Evolutionary conservation across 2,113 vertebrate species (phyloP).

Genomic region (Myodes glareolus): DNA sequence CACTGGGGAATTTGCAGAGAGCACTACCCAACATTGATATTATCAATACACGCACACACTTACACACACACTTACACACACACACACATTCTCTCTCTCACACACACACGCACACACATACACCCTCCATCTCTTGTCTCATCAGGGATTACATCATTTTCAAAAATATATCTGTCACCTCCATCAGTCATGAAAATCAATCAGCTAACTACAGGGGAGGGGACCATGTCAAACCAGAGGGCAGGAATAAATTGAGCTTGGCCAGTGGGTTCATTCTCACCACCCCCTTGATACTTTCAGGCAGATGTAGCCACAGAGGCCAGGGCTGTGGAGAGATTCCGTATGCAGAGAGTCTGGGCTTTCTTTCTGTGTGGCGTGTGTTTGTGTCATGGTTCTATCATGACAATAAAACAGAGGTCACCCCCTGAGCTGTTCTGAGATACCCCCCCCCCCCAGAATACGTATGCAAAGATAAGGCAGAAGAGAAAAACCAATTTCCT

Average conservation of each 20-base stretch:
- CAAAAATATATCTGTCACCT: slow-evolving; percentile 40
- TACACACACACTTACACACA: background rate
- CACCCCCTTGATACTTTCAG: background rate
- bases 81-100: too few species aligned
- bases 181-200: slow-evolving; percentile 56
- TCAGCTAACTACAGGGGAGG: background rate
- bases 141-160: slow-evolving; percentile 29
- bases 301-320: background rate
- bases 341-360: background rate
- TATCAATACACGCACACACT: background rate
- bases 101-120: background rate
- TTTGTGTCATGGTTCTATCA: slow-evolving; percentile 61
- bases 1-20: background rate
- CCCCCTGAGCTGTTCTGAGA: slow-evolving; percentile 26
- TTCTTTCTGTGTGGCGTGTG: background rate
- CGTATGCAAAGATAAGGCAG: slow-evolving; percentile 61
- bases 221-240: background rate
- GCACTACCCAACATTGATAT: background rate
- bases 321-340: background rate
- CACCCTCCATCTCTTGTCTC: background rate
- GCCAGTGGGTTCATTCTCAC: slow-evolving; percentile 1
- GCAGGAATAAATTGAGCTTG: slow-evolving; percentile 40
- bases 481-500: slow-evolving; percentile 70
- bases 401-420: slow-evolving; percentile 4
- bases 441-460: slow-evolving; percentile 35